Evolutionary conservation across 2,113 vertebrate genomes (phyloP).

Genomic region (Nymphicus hollandicus): DNA sequence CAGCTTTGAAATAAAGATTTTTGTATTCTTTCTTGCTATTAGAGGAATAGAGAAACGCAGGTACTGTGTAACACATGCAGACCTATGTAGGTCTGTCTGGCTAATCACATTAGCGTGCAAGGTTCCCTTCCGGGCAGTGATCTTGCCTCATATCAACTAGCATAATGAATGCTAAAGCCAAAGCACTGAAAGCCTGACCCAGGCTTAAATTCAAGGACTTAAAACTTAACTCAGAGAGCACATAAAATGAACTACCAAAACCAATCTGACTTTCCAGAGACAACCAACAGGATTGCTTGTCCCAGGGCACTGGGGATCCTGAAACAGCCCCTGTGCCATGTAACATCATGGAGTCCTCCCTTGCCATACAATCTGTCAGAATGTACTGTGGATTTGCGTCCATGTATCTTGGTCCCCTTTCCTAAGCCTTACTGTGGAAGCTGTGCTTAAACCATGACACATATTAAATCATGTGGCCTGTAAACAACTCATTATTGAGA

Average conservation of each 20-base stretch:
- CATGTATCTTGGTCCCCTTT: background rate
- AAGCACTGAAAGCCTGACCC: background rate
- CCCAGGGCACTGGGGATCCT: background rate
- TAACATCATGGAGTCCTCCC: background rate
- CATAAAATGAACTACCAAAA: background rate
- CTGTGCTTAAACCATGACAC: background rate
- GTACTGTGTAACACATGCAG: background rate
- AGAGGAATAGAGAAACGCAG: background rate
- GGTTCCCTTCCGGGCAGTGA: background rate
- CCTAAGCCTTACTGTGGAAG: background rate
- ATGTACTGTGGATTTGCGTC: background rate
- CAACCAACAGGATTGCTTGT: background rate
- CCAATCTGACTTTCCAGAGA: background rate
- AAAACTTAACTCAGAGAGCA: background rate
- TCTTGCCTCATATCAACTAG: background rate
- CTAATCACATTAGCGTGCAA: background rate
- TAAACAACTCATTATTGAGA: background rate
- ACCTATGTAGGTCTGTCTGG: background rate
- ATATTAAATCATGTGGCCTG: background rate
- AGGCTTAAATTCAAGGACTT: background rate
- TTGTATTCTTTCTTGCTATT: background rate
- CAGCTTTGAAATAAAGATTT: background rate
- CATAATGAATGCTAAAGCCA: background rate
- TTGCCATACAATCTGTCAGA: background rate
- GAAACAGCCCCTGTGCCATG: background rate